Base-by-base conservation (phyloP, 2,888 invertebrate genomes). In the Dolomedes plantarius region DNA sequence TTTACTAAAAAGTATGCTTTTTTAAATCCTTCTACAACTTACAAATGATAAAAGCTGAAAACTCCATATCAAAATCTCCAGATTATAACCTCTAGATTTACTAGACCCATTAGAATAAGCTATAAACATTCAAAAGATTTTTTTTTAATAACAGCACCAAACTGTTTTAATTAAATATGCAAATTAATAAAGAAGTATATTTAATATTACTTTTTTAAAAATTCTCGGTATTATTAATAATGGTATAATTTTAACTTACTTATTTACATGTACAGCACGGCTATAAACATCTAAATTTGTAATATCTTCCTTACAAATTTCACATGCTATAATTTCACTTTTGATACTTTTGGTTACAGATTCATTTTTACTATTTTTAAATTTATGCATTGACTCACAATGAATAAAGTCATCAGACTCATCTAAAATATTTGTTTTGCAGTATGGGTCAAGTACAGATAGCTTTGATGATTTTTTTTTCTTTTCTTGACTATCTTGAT, bases 201-300 rank as follows among this genome's bases (percentile, higher is more conserved):
- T 5, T 11, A 7, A 36, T 36, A 11, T 5, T 11, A 36, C 5
- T 36, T 36, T 5, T 11, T 11, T 11, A 36, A 36, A 7, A 36
- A 7, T 36, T 11, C 7, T 36, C 36, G 36, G n/a, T 36, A 36
- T 11, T 36, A 7, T n/a, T n/a, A n/a, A n/a, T n/a, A 36, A 36
- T 36, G 7, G 36, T 11, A 5, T 36, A 36, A 50, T 19, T 5
- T 16, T 31, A 16, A 77, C 77, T 68, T 85, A 85, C 83, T 62
- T 67, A 77, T 85, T 85, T 27, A 85, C 36, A 41, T 85, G 83
- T 39, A 72, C 11, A 31, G 56, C 16, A 23, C 83, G 73, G 29
- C 77, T 36, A 5, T 78, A 39, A 29, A 78, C 11, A 27, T 77
- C 56, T 19, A 77, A 56, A 39, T 67, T 27, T 2, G 72, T 68